Conservation (phyloP, 2,888 invertebrate species). For the Lasioglossum villosulum region DNA sequence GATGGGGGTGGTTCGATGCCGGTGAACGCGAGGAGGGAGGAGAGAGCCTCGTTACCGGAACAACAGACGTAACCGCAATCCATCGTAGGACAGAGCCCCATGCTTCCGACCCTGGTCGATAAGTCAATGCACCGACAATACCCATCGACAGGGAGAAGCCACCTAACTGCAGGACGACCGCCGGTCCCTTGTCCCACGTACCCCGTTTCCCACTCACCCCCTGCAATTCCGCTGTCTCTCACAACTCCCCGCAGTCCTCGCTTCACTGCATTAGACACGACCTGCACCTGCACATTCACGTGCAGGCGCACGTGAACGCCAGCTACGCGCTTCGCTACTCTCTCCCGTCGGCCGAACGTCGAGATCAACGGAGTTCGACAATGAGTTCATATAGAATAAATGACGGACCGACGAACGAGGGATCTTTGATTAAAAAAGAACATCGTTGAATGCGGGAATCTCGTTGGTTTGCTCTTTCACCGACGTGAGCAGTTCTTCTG, state of each 20-base stretch:
- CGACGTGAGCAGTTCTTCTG: neutral
- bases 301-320: conserved; percentile 38
- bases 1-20: neutral
- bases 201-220: conserved; percentile 26
- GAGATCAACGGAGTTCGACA: conserved; percentile 17
- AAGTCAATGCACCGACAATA: conserved; percentile 77
- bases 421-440: neutral
- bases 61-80: conserved; percentile 76
- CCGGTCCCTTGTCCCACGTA: conserved; percentile 46
- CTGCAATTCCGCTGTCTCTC: conserved; percentile 25
- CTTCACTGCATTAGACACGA: conserved; percentile 40
- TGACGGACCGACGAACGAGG: neutral
- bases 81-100: conserved; percentile 72
- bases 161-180: conserved; percentile 64
- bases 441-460: neutral
- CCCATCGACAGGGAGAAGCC: conserved; percentile 73
- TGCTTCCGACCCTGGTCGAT: conserved; percentile 71
- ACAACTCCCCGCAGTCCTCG: conserved; percentile 42
- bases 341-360: neutral
- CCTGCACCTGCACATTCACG: conserved; percentile 58
- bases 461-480: neutral
- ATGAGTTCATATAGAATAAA: conserved; percentile 23
- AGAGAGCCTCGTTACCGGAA: conserved; percentile 70
- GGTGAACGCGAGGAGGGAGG: conserved; percentile 29
- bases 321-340: neutral